Conservation (phyloP, 2,797 vertebrate genomes). For the Streptopelia turtur region DNA sequence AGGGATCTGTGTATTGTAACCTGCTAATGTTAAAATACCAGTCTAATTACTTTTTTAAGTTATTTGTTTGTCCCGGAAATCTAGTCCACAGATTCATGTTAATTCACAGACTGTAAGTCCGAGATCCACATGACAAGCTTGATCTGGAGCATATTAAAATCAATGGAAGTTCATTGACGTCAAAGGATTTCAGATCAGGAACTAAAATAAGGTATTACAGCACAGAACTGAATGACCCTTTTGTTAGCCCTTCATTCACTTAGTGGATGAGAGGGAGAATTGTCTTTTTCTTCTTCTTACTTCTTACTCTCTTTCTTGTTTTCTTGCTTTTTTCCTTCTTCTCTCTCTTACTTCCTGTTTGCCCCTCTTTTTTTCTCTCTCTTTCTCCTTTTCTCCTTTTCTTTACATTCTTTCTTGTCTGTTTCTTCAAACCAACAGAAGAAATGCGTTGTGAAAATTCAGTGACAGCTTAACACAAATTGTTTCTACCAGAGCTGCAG, state of each 20-base stretch:
- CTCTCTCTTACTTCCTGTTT: neutral
- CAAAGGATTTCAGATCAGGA: slow-evolving; percentile 29
- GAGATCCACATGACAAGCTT: slow-evolving; percentile 1
- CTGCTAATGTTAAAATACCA: neutral
- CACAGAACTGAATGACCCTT: neutral
- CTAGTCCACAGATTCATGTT: neutral
- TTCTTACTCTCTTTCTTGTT: neutral
- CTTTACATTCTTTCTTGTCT: neutral
- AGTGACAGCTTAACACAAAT: neutral
- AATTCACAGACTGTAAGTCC: slow-evolving; percentile 29
- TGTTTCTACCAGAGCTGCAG: neutral
- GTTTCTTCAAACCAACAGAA: neutral
- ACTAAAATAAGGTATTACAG: slow-evolving; percentile 49
- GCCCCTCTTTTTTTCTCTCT: neutral
- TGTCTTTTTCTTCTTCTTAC: neutral
- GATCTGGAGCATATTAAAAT: slow-evolving; percentile 8
- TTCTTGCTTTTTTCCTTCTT: neutral
- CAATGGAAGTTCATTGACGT: slow-evolving; percentile 37
- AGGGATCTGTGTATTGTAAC: neutral
- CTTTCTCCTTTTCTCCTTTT: neutral
- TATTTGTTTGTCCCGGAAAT: slow-evolving; percentile 35
- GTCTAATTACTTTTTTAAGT: neutral
- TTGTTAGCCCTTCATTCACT: neutral
- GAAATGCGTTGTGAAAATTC: neutral
- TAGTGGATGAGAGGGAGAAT: neutral